Evolutionary conservation across 2,797 vertebrate species (phyloP), one percentile per base, ranked within the genome.

Genomic region (Tragelaphus oryx): DNA sequence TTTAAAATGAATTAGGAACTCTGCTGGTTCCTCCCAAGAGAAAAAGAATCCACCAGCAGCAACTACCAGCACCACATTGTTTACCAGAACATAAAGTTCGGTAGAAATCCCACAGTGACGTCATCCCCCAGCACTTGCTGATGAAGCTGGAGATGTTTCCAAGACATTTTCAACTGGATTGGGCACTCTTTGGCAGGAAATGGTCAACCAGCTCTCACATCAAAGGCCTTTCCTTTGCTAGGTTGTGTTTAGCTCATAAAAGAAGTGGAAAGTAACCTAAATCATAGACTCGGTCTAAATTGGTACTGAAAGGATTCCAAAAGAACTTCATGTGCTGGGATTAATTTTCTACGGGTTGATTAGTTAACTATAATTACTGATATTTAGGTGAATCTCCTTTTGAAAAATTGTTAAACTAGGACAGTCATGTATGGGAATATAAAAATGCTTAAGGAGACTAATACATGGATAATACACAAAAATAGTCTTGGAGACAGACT

Each of bases 1-100:
- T 60, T 95, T 60, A 87, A 55, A 93, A 86, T 37, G 87, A 88
- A 97, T 62, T 82, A 96, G 93, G 62, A 89, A 94, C 52, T 91
- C 93, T 50, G 30, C 8, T 48, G 94, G 83, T 52, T 89, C 79
- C 52, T 97, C 96, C 87, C 88, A 68, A 91, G 75, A 96, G 88
- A 94, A 94, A 97, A 97, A 85, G n/a, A 95, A 89, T 94, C 97
- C 81, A 95, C 83, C 89, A 97, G 96, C 93, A 97, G 95, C 78
- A 96, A 83, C 92, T 89, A 96, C 95, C 96, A 97, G 81, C 71
- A 95, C 68, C 86, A 18, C 94, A 97, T 75, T 98, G 93, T 98
- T 98, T 97, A 97, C 96, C 88, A 91, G 97, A 97, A 97, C 93
- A 94, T 94, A 80, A 97, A 97, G 87, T 98, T 98, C 94, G 79